Evolutionary conservation across 2,888 invertebrate species (phyloP), one percentile per base, ranked within the genome.

Genomic region (Machimus rusticus): DNA sequence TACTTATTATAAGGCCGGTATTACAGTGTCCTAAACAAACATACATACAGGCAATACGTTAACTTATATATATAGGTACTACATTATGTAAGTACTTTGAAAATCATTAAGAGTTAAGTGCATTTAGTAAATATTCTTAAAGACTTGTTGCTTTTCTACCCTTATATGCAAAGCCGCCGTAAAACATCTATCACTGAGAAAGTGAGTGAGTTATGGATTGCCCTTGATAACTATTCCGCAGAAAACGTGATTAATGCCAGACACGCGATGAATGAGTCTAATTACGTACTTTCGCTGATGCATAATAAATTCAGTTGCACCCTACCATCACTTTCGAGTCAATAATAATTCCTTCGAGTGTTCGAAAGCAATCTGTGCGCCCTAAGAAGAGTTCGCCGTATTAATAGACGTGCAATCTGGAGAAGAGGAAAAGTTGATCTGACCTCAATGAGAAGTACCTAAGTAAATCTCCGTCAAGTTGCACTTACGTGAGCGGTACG

Each of bases 361-460:
- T 46, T 14, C 43, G 57, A 57, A 19, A 19, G 28, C 79, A 43
- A 43, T 28, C 79, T 19, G 19, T 14, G 79, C 19, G 79, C 79
- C 79, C 79, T 79, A 79, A 79, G 79, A 46, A 46, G 46, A 79
- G 51, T 79, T 79, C 43, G 28, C 43, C 46, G 46, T n/a, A 28
- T 46, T 79, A 79, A 79, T 79, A 39, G 79, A 79, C 79, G 46
- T 46, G 51, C 46, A 79, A 28, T 79, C 23, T 79, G 23, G 46
- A 82, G 81, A 57, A 84, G 46, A 82, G 81, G 84, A 84, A 84
- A 84, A 84, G 66, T 74, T 57, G 43, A 74, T 39, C 74, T 84
- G 74, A 74, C 84, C 84, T 84, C 57, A 37, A 57, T 74, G 84
- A 74, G 23, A 84, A 84, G 57, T 57, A n/a, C n/a, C n/a, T n/a